Evolutionary conservation across 2,797 vertebrate genomes (phyloP).

Genomic region (Diceros bicornis): DNA sequence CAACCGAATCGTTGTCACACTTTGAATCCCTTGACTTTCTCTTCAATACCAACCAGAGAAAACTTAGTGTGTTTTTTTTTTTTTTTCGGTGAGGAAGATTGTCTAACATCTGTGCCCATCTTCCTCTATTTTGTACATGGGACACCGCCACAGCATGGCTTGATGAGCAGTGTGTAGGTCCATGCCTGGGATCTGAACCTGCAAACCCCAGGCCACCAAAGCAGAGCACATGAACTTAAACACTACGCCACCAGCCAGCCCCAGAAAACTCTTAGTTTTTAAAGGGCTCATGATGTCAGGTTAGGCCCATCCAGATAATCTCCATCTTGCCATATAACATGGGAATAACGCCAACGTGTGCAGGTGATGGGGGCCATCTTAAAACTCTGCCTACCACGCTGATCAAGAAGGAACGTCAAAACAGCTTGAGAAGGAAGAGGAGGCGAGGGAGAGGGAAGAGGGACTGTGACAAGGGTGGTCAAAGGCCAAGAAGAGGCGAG

Average conservation of each 20-base stretch:
- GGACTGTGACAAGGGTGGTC: background rate
- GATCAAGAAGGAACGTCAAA: background rate
- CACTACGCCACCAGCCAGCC: no score
- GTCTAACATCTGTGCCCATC: no score
- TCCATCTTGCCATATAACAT: background rate
- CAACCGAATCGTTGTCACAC: background rate
- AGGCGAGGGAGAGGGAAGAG: background rate
- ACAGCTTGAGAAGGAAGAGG: background rate
- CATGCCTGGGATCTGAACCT: no score
- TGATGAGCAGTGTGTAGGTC: no score
- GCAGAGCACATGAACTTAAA: no score
- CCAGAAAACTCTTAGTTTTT: background rate
- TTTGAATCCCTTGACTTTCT: background rate
- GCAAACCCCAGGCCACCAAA: no score
- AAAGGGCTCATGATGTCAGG: background rate
- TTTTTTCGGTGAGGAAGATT: no score
- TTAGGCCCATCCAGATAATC: background rate
- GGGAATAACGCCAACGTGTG: background rate
- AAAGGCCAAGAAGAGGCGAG: background rate
- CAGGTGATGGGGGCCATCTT: background rate
- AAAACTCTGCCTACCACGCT: background rate
- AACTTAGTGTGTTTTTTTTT: background rate
- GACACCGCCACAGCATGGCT: no score
- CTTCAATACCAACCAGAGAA: background rate
- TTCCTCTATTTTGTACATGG: no score